Base-by-base conservation (phyloP, 1,140 invertebrate genomes). In the Solenopsis fugax region DNA sequence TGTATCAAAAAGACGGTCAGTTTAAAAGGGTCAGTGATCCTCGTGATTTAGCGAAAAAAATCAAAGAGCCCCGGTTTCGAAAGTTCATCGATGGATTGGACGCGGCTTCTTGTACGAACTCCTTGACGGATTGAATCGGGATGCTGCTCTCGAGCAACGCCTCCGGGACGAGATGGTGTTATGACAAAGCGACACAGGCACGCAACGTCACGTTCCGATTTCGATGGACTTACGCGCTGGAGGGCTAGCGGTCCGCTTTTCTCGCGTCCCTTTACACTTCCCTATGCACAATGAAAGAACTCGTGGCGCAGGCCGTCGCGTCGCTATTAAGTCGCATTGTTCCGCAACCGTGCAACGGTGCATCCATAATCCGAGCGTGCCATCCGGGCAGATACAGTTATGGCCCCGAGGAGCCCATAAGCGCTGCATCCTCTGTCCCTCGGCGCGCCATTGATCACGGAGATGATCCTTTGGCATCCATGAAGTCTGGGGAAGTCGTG, bases 301-400 rank as follows among this genome's bases (percentile, higher is more conserved):
- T 54, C 58, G 67, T n/a, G 41, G 41, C 67, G 18, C 10, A 21
- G 58, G 56, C 56, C 29, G 29, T 29, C 41, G 4, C 16, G 60
- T 87, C 89, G 91, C 90, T 88, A 92, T 93, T 92, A 93, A 93
- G 86, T 87, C 89, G 90, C 91, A 93, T 93, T 93, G 91, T 93
- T 93, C 89, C 89, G 92, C 91, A 90, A 92, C 90, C 86, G 88
- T 87, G 86, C 92, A 93, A 93, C 91, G 92, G 92, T 91, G 92
- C 93, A 93, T 93, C 88, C 91, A 93, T 92, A 90, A 90, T 90
- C 86, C 90, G 92, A 88, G 78, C 85, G 81, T 89, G 82, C 50
- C 89, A 92, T 90, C 89, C 92, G 84, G 41, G 50, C 58, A 85
- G 71, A 91, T 91, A 93, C 93, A 93, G 92, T 93, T 93, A 93